A percentile compares a stretch with the other conserved stretches of the same genome.
phyloP scores from a whole-genome alignment of 2,113 vertebrate species.

The Gobio gobio region DNA sequence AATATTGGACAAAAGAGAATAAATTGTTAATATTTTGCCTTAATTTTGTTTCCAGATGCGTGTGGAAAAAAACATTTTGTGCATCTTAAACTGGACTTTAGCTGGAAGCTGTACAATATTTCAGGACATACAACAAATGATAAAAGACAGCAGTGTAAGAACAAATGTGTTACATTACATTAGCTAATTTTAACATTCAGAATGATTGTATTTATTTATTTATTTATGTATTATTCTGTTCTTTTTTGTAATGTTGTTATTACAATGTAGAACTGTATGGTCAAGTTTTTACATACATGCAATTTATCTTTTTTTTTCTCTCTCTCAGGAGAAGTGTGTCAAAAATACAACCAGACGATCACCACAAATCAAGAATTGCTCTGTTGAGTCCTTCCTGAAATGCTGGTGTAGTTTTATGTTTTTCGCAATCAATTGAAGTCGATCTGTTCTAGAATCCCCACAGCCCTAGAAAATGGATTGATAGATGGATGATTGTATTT shows the following conservation, averaged over 20 bases:
- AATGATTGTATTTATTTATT: neutral
- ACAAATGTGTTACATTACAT: neutral
- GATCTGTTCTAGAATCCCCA: neutral
- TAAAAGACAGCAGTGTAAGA: conserved; percentile 23
- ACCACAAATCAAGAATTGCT: neutral
- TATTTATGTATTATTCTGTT: neutral
- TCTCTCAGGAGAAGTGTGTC: neutral
- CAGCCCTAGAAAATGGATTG: neutral
- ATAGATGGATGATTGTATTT: neutral
- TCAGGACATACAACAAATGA: neutral
- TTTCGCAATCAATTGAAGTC: too few species aligned
- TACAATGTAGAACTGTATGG: neutral
- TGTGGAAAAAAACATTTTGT: rapidly evolving
- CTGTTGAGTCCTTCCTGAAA: neutral
- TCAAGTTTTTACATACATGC: neutral
- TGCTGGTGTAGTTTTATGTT: conserved; percentile 46
- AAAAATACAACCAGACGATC: neutral
- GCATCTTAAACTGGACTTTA: conserved; percentile 36
- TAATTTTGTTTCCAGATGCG: neutral
- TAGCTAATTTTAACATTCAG: neutral
- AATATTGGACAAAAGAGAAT: neutral
- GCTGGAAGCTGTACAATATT: neutral
- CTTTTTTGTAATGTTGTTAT: neutral
- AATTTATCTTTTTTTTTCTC: neutral
- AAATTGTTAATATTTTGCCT: neutral